Evolutionary conservation across 2,113 vertebrate genomes (phyloP), one percentile per base, ranked within the genome.

Genomic region (Pogona vitticeps): DNA sequence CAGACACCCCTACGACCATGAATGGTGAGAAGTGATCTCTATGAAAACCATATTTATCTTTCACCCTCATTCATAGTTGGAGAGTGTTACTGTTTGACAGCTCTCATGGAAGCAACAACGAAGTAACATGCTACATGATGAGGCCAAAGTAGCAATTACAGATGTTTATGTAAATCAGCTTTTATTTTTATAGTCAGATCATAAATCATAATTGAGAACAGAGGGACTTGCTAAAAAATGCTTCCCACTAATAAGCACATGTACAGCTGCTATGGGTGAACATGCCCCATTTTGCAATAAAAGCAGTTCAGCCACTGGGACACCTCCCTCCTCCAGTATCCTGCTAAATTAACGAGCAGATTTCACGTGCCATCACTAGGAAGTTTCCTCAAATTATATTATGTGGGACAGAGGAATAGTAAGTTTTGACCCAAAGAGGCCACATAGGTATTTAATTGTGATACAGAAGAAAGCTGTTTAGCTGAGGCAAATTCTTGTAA

Each of bases 171-270:
- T 59, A 81, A 86, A 86, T 86, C 21, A 75, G 85, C 31, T 67
- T 76, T 81, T 68, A 36, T 28, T 81, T 81, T 86, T 81, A 86
- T 63, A 63, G 68, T 63, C 85, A 73, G 77, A 72, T 86, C 67
- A 81, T 86, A 81, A 86, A 86, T 86, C 78, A 81, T 81, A 75
- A 86, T 75, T 75, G 85, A 81, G 78, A 86, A 86, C 78, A 81
- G 78, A 86, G 78, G 58, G 85, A 86, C 70, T 26, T 52, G 70
- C 70, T 86, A 70, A 65, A 63, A 68, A 81, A 63, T 40, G 61
- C 65, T 81, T 86, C 8, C 56, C 31, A 38, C 85, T 86, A 81
- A 86, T 76, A 75, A 52, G 85, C 58, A 76, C 70, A 65, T 52
- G 71, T 65, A 52, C 78, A 81, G 70, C 40, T 75, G 85, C 38